A percentile compares a stretch with the other conserved stretches of the same genome.
Evolutionary conservation across 2,797 vertebrate genomes (phyloP).

Genomic region (Lithobates sylvaticus): DNA sequence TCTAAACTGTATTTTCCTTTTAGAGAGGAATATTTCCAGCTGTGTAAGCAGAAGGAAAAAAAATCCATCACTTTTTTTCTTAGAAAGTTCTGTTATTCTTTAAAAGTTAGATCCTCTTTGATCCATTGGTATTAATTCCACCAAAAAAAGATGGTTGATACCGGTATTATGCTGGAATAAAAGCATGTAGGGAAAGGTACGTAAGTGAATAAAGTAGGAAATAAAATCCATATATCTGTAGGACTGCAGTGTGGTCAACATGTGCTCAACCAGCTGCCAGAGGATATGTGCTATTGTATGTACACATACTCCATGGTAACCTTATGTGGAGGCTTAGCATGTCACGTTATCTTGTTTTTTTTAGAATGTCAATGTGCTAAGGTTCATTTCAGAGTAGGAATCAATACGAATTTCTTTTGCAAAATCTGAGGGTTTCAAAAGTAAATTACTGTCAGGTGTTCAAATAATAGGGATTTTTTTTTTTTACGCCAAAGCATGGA

Average conservation of each 20-base stretch:
- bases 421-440: neutral
- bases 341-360: conserved; percentile 43
- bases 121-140: neutral
- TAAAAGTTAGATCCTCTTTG: conserved; percentile 15
- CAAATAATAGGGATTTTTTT: neutral
- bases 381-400: conserved; percentile 23
- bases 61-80: neutral
- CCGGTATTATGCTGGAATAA: neutral
- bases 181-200: neutral
- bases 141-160: neutral
- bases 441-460: conserved; percentile 2
- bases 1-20: neutral
- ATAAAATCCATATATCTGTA: conserved; percentile 4
- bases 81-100: neutral
- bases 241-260: conserved; percentile 30
- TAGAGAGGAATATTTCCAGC: conserved; percentile 1
- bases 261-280: conserved; percentile 22
- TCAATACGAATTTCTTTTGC: conserved; percentile 8
- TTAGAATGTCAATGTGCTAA: neutral
- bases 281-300: conserved; percentile 38
- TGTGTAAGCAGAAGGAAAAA: conserved; percentile 3
- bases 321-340: conserved; percentile 27
- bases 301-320: conserved; percentile 52
- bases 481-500: neutral
- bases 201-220: conserved; percentile 3